phyloP scores from a whole-genome alignment of 2,888 invertebrate genomes.

The Alentia gelatinosa region DNA sequence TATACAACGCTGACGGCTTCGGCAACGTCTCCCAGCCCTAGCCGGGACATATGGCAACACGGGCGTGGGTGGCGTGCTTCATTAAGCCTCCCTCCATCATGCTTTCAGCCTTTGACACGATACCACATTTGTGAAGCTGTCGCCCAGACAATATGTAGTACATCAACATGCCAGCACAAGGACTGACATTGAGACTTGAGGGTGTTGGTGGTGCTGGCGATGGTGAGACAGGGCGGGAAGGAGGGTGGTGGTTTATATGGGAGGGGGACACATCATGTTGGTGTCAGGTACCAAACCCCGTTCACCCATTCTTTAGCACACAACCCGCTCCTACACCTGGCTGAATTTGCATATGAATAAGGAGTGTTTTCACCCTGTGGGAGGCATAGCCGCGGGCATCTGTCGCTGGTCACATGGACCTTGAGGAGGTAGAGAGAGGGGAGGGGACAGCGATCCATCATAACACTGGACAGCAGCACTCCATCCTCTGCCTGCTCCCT shows the following conservation, averaged over 20 bases:
- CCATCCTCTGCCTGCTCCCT: not conserved
- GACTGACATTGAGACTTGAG: not conserved
- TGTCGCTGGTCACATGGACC: not conserved
- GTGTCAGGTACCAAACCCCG: not conserved
- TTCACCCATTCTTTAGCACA: not conserved
- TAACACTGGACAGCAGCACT: not conserved
- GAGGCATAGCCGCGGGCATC: not conserved
- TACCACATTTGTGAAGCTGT: not conserved
- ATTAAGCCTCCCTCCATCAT: not conserved
- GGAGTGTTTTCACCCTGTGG: not conserved
- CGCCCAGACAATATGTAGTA: not conserved
- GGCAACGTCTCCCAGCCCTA: too few relatives aligned
- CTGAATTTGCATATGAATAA: constrained; percentile 4
- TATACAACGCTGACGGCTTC: too few relatives aligned
- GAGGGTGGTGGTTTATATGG: not conserved
- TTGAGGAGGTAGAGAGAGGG: not conserved
- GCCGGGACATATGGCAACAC: not conserved
- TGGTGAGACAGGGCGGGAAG: not conserved
- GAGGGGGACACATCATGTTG: constrained; percentile 1
- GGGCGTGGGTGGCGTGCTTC: not conserved
- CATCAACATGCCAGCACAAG: not conserved
- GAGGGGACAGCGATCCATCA: not conserved
- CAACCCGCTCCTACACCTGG: not conserved
- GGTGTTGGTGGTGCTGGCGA: not conserved
- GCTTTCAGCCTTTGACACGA: not conserved